Percentiles rank a stretch among this genome's conserved stretches.
phyloP scores from a whole-genome alignment of 2,113 vertebrate genomes.

The Urocolius indicus region DNA sequence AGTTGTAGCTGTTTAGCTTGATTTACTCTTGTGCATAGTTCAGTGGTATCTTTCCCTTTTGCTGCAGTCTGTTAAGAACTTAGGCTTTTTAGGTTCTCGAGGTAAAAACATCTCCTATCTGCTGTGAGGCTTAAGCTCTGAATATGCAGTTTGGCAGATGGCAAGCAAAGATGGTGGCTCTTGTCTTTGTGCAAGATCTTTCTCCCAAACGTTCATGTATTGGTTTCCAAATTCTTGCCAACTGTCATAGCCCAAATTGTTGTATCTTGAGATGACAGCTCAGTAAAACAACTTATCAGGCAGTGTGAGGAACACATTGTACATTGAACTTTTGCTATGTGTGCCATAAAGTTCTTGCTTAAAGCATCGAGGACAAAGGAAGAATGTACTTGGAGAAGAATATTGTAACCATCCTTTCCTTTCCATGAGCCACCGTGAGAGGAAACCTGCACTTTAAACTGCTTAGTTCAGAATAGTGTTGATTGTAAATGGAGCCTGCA shows the following conservation, averaged over 20 bases:
- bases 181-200: background rate
- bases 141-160: background rate
- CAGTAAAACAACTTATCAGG: background rate
- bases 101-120: background rate
- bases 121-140: background rate
- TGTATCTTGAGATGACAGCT: background rate
- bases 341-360: background rate
- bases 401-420: background rate
- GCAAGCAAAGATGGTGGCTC: background rate
- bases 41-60: background rate
- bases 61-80: background rate
- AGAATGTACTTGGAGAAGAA: background rate
- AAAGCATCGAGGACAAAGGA: background rate
- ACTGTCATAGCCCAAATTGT: background rate
- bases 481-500: background rate
- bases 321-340: accelerated
- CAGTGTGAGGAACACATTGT: background rate
- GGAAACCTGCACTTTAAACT: background rate
- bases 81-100: background rate
- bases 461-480: background rate
- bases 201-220: background rate
- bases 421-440: background rate
- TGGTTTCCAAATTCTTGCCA: background rate
- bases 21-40: background rate
- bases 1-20: background rate